Conservation (phyloP, 2,113 vertebrate species). For the Prochilodus magdalenae region DNA sequence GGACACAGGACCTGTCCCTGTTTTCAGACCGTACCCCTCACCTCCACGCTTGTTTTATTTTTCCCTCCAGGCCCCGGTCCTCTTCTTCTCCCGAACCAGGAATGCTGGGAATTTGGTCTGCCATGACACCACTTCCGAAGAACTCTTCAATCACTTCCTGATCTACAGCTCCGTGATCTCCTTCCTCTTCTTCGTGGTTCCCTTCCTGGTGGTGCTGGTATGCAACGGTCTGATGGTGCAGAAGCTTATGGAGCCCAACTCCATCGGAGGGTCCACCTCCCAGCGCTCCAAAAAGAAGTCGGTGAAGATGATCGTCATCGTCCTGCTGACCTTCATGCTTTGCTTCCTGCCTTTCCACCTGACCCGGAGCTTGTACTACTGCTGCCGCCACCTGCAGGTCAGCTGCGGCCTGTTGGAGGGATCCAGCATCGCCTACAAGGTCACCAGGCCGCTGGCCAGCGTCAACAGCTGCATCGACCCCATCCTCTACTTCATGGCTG, state of each 20-base stretch:
- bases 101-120: constrained; percentile 74
- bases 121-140: constrained; percentile 89
- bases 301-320: constrained; percentile 92
- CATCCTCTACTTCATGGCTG: constrained; percentile 92
- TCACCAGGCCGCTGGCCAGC: constrained; percentile 90
- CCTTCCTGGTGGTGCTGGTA: constrained; percentile 87
- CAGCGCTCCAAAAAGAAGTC: constrained; percentile 89
- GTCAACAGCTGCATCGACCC: constrained; percentile 96
- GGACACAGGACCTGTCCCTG: too few species aligned
- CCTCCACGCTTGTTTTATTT: not conserved
- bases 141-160: constrained; percentile 87
- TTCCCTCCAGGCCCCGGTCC: constrained; percentile 78
- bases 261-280: constrained; percentile 68
- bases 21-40: not conserved
- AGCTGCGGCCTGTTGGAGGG: constrained; percentile 85
- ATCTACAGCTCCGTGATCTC: constrained; percentile 88
- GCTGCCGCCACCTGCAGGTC: constrained; percentile 84
- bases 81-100: constrained; percentile 88
- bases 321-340: constrained; percentile 86
- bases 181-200: constrained; percentile 86
- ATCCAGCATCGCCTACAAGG: constrained; percentile 91
- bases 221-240: constrained; percentile 90
- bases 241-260: constrained; percentile 79
- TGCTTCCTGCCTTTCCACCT: constrained; percentile 96
- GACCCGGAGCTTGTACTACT: constrained; percentile 92